phyloP scores from a whole-genome alignment of 2,113 vertebrate species.

The Chrysemys picta region DNA sequence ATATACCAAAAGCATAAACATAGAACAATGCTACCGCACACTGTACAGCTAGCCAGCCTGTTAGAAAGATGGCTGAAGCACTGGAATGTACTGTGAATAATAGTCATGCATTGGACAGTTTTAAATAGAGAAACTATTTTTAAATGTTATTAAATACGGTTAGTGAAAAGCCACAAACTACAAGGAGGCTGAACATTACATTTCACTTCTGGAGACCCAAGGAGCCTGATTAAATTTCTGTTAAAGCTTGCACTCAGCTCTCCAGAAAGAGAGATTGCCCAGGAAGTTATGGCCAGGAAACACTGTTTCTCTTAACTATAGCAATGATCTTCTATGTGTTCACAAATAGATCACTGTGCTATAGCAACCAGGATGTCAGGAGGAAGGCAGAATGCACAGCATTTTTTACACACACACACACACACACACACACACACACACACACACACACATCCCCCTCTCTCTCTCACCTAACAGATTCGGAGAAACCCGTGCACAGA shows the following conservation, averaged over 20 bases:
- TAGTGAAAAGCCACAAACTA: background rate
- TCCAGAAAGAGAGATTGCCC: conserved; percentile 72
- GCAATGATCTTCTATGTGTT: conserved; percentile 77
- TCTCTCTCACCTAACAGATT: background rate
- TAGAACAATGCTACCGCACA: background rate
- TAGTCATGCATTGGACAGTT: conserved; percentile 51
- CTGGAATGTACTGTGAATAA: conserved; percentile 53
- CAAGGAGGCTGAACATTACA: conserved; percentile 8
- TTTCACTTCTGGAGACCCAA: conserved; percentile 7
- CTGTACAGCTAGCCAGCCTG: conserved; percentile 30
- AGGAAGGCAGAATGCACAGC: conserved; percentile 69
- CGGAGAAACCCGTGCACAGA: conserved; percentile 12
- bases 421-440: background rate
- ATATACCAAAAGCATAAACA: conserved; percentile 1
- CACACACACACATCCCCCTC: background rate
- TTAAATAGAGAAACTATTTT: conserved; percentile 67
- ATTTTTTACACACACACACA: conserved; percentile 52
- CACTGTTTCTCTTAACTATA: conserved; percentile 75
- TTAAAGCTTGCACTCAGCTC: conserved; percentile 12
- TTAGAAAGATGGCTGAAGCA: conserved; percentile 72
- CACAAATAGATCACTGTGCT: conserved; percentile 80
- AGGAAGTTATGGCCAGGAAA: conserved; percentile 82
- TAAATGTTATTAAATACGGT: conserved; percentile 40
- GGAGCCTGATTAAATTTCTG: accelerated
- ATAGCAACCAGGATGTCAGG: conserved; percentile 79